Conservation (phyloP, 2,113 vertebrate genomes). For the Ptilonorhynchus violaceus region DNA sequence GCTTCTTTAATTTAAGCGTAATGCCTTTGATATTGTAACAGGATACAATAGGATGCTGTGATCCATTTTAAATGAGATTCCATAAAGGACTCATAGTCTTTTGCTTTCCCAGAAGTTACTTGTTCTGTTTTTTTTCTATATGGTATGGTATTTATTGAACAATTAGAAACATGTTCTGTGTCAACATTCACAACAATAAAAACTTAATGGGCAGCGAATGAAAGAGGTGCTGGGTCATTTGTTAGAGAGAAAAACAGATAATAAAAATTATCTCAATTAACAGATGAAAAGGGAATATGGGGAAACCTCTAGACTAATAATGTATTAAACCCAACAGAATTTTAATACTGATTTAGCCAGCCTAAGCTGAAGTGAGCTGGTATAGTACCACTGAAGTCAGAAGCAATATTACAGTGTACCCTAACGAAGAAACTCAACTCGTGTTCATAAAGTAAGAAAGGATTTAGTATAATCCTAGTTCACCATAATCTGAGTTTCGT, state of each 20-base stretch:
- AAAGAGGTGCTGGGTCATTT: slow-evolving; percentile 51
- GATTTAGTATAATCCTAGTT: background rate
- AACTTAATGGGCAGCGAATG: slow-evolving; percentile 14
- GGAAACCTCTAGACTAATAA: slow-evolving; percentile 49
- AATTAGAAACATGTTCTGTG: slow-evolving; percentile 43
- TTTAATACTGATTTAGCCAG: slow-evolving; percentile 19
- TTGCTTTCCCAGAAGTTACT: slow-evolving; percentile 42
- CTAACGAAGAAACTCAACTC: background rate
- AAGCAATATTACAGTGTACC: background rate
- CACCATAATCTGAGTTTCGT: background rate
- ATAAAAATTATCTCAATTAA: slow-evolving; percentile 57
- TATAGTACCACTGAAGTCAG: background rate
- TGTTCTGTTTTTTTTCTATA: background rate
- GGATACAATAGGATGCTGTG: background rate
- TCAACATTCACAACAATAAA: slow-evolving; percentile 56
- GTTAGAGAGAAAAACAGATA: slow-evolving; percentile 33
- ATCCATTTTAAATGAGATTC: slow-evolving; percentile 38
- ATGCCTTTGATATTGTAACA: slow-evolving; percentile 16
- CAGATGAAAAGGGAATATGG: slow-evolving; percentile 52
- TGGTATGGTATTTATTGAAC: background rate
- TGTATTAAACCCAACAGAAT: background rate
- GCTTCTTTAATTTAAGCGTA: background rate
- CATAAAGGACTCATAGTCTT: background rate
- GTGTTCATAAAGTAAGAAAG: slow-evolving; percentile 9
- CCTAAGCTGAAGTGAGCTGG: background rate